Conservation (phyloP, 2,888 invertebrate species). For the Hyposoter dolosus region DNA sequence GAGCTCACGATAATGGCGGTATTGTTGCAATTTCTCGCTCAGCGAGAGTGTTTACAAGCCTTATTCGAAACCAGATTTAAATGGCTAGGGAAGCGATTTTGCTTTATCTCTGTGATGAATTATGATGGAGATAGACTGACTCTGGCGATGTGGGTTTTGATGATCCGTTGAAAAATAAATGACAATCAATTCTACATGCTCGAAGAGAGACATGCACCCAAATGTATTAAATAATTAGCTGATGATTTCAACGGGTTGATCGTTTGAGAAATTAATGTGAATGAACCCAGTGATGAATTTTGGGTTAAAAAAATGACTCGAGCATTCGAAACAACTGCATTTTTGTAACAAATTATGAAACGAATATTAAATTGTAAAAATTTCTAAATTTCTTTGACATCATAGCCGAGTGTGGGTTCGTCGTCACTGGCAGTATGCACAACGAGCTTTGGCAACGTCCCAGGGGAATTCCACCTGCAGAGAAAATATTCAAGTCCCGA, state of each 20-base stretch:
- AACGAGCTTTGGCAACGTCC: background rate
- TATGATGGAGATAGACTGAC: background rate
- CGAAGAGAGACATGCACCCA: background rate
- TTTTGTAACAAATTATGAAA: background rate
- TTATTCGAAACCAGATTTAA: background rate
- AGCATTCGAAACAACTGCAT: background rate
- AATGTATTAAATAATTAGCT: background rate
- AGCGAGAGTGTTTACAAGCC: background rate
- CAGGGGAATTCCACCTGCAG: background rate
- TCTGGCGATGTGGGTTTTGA: background rate
- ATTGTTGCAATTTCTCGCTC: conserved; percentile 12
- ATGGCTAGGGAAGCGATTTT: background rate
- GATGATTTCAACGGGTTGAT: background rate
- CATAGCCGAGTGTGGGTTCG: background rate
- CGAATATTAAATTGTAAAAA: background rate
- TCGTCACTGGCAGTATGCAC: background rate
- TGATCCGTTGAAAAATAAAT: background rate
- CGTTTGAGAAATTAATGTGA: background rate
- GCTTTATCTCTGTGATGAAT: conserved; percentile 1
- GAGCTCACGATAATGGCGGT: conserved; percentile 4
- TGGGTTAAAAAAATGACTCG: background rate
- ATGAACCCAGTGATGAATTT: background rate
- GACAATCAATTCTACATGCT: background rate
- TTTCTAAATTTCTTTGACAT: background rate
- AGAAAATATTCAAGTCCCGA: background rate